Base-by-base conservation (phyloP, 1,140 invertebrate species). In the Aphaenogaster ashmeadi region DNA sequence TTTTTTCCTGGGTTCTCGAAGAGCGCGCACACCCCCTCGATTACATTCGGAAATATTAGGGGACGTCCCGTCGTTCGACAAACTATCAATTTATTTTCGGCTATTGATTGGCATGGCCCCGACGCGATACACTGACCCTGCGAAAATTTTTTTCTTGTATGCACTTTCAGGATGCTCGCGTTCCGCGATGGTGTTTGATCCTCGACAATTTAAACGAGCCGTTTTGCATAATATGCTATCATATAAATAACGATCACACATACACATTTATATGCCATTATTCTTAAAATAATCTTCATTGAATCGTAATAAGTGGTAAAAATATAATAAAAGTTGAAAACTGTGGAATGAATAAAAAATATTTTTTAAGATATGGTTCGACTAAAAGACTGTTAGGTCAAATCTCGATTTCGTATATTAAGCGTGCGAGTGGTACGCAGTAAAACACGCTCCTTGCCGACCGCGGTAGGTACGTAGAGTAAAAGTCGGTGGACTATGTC, bases 11-110 rank as follows among this genome's bases (percentile, higher is more conserved):
- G 52, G 33, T 87, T 87, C 85, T 86, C 91, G 56, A 91, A 91
- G 88, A 83, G 91, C 89, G 90, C 79, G 88, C 90, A 95, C 95
- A 95, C 95, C 95, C 95, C 94, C 92, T 95, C 95, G 94, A 95
- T 95, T 95, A 95, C 94, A 95, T 94, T 95, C 95, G 95, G 95
- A 95, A 95, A 95, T 95, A 95, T 95, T 95, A 95, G 95, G 95
- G 95, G 95, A 95, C 95, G 95, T 94, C 95, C 95, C 94, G 93
- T 91, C 92, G 94, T 89, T 95, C 94, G 94, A 92, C 94, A 93
- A 92, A 95, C 95, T 95, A 95, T 95, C 94, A 95, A 95, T 95
- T 95, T 95, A 94, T 95, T 95, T 93, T 93, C 89, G 92, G 87
- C 89, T 89, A 93, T 94, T 94, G 93, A 95, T 94, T 91, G 92